A percentile compares a stretch with the other conserved stretches of the same genome.
Conservation (phyloP, 2,113 vertebrate species). For the Oreochromis aureus region DNA sequence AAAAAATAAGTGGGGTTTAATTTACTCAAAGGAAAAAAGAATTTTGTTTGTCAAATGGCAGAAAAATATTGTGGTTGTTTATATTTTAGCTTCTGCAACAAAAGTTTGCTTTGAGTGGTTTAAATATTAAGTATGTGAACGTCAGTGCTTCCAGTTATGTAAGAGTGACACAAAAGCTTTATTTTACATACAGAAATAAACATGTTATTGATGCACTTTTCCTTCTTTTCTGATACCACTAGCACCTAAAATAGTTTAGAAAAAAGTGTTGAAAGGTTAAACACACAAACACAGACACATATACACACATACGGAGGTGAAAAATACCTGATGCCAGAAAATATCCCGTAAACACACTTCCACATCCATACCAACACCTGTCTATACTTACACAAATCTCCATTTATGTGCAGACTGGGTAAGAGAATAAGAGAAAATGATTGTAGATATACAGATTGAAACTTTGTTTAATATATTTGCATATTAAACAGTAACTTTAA, state of each 20-base stretch:
- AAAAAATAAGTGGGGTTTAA: neutral
- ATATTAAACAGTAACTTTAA: neutral
- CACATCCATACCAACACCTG: accelerated
- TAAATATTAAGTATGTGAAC: neutral
- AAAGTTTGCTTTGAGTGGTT: neutral
- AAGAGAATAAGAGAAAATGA: neutral
- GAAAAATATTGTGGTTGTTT: neutral
- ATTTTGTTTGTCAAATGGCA: neutral
- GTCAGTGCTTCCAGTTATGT: neutral
- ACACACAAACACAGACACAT: neutral
- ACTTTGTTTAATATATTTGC: neutral
- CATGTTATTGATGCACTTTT: accelerated
- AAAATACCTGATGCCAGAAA: neutral
- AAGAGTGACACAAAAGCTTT: neutral
- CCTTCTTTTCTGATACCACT: neutral
- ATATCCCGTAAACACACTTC: neutral
- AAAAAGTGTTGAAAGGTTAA: neutral
- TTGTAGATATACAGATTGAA: neutral
- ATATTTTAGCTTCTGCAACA: neutral
- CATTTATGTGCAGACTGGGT: neutral
- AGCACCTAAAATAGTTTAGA: neutral
- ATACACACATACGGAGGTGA: neutral
- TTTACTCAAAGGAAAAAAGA: accelerated
- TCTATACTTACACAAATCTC: neutral
- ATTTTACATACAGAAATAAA: neutral